A percentile compares a stretch with the other conserved stretches of the same genome.
Evolutionary conservation across 2,797 vertebrate genomes (phyloP).

Genomic region (Lates japonicus): DNA sequence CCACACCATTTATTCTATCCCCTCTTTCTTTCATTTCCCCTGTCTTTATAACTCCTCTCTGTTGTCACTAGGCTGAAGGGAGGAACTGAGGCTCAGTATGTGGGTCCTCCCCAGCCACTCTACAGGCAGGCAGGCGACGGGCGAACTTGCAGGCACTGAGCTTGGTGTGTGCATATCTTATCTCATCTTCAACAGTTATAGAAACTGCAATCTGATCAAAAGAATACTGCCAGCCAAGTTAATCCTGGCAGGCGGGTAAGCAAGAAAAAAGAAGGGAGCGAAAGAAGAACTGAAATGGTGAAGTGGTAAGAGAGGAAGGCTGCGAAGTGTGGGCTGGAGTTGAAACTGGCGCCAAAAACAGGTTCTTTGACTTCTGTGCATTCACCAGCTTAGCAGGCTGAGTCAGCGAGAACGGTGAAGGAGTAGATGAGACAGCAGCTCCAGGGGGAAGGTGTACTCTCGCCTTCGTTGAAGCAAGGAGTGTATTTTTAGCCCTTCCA

Average conservation of each 20-base stretch:
- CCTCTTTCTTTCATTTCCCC: slow-evolving; percentile 36
- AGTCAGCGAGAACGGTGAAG: too few relatives aligned
- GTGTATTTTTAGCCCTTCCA: slow-evolving; percentile 57
- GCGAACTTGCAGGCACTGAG: slow-evolving; percentile 31
- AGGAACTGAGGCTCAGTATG: too few relatives aligned
- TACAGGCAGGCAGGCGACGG: slow-evolving; percentile 22
- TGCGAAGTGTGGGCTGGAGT: slow-evolving; percentile 85
- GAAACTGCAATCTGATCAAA: slow-evolving; percentile 48
- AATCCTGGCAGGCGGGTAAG: slow-evolving; percentile 35
- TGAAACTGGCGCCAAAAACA: slow-evolving; percentile 81
- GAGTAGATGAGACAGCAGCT: slow-evolving; percentile 61
- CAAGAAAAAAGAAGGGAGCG: slow-evolving; percentile 28
- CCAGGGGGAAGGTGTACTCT: slow-evolving; percentile 53
- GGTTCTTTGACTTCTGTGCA: slow-evolving; percentile 62
- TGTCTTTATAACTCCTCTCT: slow-evolving; percentile 28
- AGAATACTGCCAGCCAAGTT: not conserved
- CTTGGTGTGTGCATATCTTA: slow-evolving; percentile 49
- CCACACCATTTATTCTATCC: slow-evolving; percentile 16
- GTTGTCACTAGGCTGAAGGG: slow-evolving; percentile 59
- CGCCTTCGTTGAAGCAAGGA: slow-evolving; percentile 56
- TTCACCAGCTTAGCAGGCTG: too few relatives aligned
- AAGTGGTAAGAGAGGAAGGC: slow-evolving; percentile 73
- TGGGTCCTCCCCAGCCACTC: too few relatives aligned
- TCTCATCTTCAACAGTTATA: slow-evolving; percentile 41
- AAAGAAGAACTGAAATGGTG: slow-evolving; percentile 30